Percentiles rank a stretch among this genome's conserved stretches.
Conservation (phyloP, 1,140 invertebrate genomes). For the Magallana angulata region DNA sequence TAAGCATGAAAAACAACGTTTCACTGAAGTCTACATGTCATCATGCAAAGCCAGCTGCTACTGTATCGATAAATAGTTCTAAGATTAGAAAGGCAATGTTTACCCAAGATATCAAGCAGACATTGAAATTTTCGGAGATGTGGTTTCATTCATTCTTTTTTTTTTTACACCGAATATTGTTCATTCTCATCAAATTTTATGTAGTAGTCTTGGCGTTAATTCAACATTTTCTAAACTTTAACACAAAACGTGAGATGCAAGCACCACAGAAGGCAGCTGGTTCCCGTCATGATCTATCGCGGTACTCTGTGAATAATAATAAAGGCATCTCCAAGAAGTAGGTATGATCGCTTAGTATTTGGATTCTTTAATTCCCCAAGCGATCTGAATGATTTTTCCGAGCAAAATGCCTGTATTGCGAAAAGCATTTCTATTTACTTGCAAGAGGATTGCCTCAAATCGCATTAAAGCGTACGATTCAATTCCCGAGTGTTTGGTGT, state of each 20-base stretch:
- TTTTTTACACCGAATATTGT: not conserved
- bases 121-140: not conserved
- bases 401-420: not conserved
- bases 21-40: no score
- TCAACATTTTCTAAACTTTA: not conserved
- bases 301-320: not conserved
- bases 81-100: not conserved
- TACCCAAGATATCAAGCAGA: not conserved
- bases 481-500: no score
- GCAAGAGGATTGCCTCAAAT: no score
- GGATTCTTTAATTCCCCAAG: not conserved
- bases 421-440: no score
- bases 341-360: not conserved
- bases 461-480: no score
- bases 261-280: not conserved
- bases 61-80: not conserved
- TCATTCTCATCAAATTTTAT: conserved; percentile 16
- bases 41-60: not conserved
- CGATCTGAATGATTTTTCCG: not conserved
- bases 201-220: not conserved
- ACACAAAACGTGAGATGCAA: not conserved
- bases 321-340: not conserved
- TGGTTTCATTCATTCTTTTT: not conserved
- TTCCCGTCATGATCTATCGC: not conserved
- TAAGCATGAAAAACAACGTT: no score